phyloP scores from a whole-genome alignment of 1,140 invertebrate genomes.

The Zaprionus gabonicus region DNA sequence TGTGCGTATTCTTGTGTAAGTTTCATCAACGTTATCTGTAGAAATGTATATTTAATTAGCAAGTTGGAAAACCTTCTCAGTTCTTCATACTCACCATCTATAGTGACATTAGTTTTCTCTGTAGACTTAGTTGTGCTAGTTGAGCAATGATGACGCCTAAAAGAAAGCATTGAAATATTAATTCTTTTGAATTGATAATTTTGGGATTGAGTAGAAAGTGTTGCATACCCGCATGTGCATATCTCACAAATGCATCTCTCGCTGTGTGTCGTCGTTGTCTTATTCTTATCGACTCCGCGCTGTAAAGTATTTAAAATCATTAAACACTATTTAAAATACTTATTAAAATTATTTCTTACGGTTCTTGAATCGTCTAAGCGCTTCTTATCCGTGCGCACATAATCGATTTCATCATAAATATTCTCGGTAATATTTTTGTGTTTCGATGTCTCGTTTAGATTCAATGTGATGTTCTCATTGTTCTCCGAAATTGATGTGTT shows the following conservation, averaged over 20 bases:
- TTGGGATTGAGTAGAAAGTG: not conserved
- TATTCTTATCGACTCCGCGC: slow-evolving; percentile 82
- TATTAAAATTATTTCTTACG: slow-evolving; percentile 39
- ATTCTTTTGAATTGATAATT: not conserved
- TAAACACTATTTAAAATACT: not conserved
- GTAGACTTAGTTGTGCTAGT: slow-evolving; percentile 66
- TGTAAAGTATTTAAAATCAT: slow-evolving; percentile 10
- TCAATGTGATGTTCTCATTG: slow-evolving; percentile 76
- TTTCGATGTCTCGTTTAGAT: slow-evolving; percentile 79
- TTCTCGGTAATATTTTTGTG: slow-evolving; percentile 81
- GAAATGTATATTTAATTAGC: slow-evolving; percentile 1
- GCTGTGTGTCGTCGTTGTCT: slow-evolving; percentile 86
- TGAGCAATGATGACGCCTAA: slow-evolving; percentile 77
- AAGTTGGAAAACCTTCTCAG: not conserved
- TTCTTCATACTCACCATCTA: slow-evolving; percentile 53
- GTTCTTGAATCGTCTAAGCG: slow-evolving; percentile 79
- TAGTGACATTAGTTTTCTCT: slow-evolving; percentile 61
- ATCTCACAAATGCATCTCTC: slow-evolving; percentile 95
- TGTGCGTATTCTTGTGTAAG: slow-evolving; percentile 89
- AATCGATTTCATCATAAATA: slow-evolving; percentile 84
- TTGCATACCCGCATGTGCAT: slow-evolving; percentile 94
- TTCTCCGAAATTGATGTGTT: slow-evolving; percentile 79
- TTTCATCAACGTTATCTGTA: slow-evolving; percentile 85
- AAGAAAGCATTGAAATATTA: not conserved
- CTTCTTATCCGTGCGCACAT: slow-evolving; percentile 68